Base-by-base conservation (phyloP, 2,113 vertebrate genomes). In the Elachura formosa region DNA sequence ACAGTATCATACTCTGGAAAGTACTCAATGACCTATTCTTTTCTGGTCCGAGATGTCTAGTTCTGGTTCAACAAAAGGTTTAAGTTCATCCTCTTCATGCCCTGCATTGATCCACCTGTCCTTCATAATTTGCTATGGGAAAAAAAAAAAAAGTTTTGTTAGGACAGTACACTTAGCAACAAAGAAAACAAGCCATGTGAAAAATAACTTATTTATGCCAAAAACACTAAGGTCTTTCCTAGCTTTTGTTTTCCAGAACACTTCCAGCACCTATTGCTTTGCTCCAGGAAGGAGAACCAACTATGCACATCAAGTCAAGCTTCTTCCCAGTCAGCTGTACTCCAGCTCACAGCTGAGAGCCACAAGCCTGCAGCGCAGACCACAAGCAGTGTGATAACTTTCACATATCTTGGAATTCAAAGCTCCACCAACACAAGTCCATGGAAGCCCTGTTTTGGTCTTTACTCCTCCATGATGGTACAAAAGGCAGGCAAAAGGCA, bases 61-160 rank as follows among this genome's bases (percentile, higher is more conserved):
- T 92, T 99, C 99, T 74, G 99, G 99, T 93, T 99, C 99, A 41
- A 98, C 97, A 87, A 99, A 99, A 61, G 99, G 99, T 97, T 99
- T 99, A 33, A 99, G 98, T 76, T 99, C 99, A 45, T 99, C 99
- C 29, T 99, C 99, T 31, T 99, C 99, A 46, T 99, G 99, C 36
- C 99, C 99, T 51, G 99, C 98, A 33, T 99, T 99, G 97, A 99
- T 99, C 99, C 99, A 99, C 73, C 99, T 98, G 97, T 99, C 99
- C 98, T 99, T 99, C 99, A 99, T 99, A 80, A 99, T 99, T 99
- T 99, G 99, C 99, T 99, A 67, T 29, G 89, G 85, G 92, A 85
- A 67, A 29, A 73, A 74, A 95, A 76, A 61, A 23, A 63, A 86
- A 46, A 24, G 61, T 4, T 75, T 74, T 41, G 15, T 97, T 92